Evolutionary conservation across 2,888 invertebrate species (phyloP).

Genomic region (Lasioglossum oenotherae): DNA sequence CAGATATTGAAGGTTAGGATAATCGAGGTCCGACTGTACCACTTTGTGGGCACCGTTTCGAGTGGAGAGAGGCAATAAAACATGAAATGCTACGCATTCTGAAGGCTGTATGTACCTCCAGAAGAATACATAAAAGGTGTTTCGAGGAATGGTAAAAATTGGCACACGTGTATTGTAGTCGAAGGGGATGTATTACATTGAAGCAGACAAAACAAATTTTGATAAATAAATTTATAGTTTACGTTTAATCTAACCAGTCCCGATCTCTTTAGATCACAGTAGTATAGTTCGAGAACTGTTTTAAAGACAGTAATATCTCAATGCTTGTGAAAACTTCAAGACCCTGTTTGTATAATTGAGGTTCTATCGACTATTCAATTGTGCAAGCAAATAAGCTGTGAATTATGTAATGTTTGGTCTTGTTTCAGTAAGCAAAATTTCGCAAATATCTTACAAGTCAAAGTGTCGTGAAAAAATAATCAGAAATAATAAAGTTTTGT

Average conservation of each 20-base stretch:
- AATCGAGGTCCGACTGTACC: neutral
- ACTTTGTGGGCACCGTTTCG: neutral
- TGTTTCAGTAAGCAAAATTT: neutral
- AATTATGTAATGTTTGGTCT: neutral
- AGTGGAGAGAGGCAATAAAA: neutral
- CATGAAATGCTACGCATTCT: too few species aligned
- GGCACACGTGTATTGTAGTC: neutral
- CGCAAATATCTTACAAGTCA: neutral
- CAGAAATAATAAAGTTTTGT: neutral
- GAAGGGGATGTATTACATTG: neutral
- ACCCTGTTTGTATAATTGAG: neutral
- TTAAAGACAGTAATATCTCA: too few species aligned
- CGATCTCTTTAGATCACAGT: neutral
- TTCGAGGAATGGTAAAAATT: neutral
- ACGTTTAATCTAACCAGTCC: neutral
- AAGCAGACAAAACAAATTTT: neutral
- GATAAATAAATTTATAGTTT: neutral
- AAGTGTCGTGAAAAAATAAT: neutral
- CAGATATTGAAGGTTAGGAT: too few species aligned
- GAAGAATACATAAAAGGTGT: too few species aligned
- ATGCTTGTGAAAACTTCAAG: too few species aligned
- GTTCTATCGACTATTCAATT: neutral
- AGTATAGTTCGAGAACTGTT: too few species aligned
- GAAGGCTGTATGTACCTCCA: too few species aligned
- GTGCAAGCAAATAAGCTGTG: neutral